Evolutionary conservation across 2,797 vertebrate species (phyloP).

Genomic region (Malacoraja senta): DNA sequence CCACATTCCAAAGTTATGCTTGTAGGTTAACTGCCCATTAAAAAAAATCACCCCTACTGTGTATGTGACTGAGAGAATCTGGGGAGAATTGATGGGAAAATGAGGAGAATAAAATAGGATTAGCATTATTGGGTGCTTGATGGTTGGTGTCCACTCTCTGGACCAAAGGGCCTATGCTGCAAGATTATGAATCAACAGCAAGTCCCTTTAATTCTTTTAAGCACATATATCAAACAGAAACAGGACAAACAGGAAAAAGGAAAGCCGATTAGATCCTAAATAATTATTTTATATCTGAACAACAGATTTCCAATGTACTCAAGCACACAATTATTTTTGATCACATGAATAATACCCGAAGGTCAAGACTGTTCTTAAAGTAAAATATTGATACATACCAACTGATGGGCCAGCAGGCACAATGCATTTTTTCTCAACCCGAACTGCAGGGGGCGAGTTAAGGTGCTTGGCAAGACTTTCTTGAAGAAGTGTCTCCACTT

Average conservation of each 20-base stretch:
- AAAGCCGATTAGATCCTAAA: background rate
- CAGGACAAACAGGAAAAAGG: slow-evolving; percentile 18
- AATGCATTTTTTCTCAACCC: slow-evolving; percentile 81
- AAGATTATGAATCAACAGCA: background rate
- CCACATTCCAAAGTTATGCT: too few species aligned
- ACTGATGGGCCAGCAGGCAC: slow-evolving; percentile 88
- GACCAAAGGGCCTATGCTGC: too few species aligned
- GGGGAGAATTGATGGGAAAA: too few species aligned
- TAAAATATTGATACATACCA: slow-evolving; percentile 63
- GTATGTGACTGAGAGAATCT: too few species aligned
- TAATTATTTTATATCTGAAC: background rate
- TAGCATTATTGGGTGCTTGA: too few species aligned
- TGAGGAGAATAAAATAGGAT: too few species aligned
- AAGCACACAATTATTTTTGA: background rate
- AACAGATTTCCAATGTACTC: background rate
- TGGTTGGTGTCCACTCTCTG: too few species aligned
- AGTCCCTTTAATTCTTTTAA: background rate
- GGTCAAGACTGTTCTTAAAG: background rate
- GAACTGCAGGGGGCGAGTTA: slow-evolving; percentile 52
- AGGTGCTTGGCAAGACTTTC: slow-evolving; percentile 76
- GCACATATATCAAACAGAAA: background rate
- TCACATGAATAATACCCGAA: background rate
- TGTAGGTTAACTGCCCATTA: too few species aligned
- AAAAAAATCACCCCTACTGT: too few species aligned
- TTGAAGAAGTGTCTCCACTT: slow-evolving; percentile 72